Base-by-base conservation (phyloP, 1,140 invertebrate species). In the Apis mellifera region DNA sequence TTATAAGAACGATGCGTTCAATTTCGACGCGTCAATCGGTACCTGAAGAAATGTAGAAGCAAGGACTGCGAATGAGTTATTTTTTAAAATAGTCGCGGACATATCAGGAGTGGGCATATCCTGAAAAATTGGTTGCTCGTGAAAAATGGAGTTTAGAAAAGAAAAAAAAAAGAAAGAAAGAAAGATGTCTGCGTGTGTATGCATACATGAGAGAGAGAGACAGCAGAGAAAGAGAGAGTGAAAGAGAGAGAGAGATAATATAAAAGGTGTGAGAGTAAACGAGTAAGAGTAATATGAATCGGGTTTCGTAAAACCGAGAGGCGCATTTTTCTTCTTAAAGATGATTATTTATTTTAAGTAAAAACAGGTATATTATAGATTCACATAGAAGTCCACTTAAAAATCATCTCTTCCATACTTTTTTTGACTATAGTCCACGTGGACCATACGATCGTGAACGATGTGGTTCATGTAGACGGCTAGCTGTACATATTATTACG, bases 31-130 rank as follows among this genome's bases (percentile, higher is more conserved):
- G 86, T 84, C 88, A 84, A 92, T 90, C 87, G 88, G 91, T 93
- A 93, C 92, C 92, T 93, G 92, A 92, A 89, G 76, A 91, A 89
- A 83, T 82, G 68, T 78, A 88, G 82, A 81, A 80, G 82, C 83
- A 90, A 91, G 86, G 89, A 90, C 90, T 92, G 90, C 87, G 89
- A 91, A 89, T 86, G 77, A 66, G 71, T 84, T 80, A 84, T 87
- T 87, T 26, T 84, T 83, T 88, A 89, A 42, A 42, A 81, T 88
- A 74, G 71, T 65, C 84, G 72, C 77, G 89, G 85, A 93, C 92
- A 93, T 93, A 93, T 93, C 92, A 90, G 89, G 88, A 91, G 82
- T 84, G 86, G 82, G 91, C 91, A 92, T 92, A 92, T 92, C 92
- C 82, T 90, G 86, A 85, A 54, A n/a, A 21, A 70, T 83, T 89